Evolutionary conservation across 2,113 vertebrate species (phyloP).

Genomic region (Dipodomys stephensi): DNA sequence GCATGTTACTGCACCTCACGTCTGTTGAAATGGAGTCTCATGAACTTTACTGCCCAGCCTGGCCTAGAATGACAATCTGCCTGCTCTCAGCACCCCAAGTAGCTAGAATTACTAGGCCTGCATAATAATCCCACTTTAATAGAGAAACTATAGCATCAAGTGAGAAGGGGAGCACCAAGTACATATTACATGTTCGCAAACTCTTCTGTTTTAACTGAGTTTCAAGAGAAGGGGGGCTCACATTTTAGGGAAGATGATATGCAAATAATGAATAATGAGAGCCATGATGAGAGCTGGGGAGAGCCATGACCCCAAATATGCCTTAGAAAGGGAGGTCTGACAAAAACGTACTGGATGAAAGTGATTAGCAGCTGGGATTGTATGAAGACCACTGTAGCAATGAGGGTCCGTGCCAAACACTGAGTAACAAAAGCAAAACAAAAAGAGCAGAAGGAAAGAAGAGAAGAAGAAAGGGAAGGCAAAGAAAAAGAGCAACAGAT

Average conservation of each 20-base stretch:
- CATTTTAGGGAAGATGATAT: not conserved
- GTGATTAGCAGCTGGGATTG: not conserved
- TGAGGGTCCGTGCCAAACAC: not conserved
- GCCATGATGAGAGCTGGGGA: not conserved
- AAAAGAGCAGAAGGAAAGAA: no score
- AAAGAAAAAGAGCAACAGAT: not conserved
- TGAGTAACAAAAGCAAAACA: not conserved
- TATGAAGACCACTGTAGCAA: not conserved
- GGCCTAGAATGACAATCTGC: no score
- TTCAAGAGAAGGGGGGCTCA: not conserved
- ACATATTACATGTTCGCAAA: not conserved
- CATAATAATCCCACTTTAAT: not conserved
- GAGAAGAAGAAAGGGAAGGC: not conserved
- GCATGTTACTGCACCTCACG: no score
- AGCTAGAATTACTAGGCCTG: no score
- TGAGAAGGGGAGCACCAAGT: not conserved
- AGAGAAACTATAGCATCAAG: not conserved
- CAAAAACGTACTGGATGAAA: not conserved
- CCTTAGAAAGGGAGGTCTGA: constrained; percentile 29
- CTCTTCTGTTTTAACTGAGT: constrained; percentile 25
- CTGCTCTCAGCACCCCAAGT: no score
- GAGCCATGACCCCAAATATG: not conserved
- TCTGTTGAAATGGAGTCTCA: no score
- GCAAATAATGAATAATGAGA: not conserved
- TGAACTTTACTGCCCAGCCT: no score